Base-by-base conservation (phyloP, 2,888 invertebrate genomes). In the Syrphus vitripennis region DNA sequence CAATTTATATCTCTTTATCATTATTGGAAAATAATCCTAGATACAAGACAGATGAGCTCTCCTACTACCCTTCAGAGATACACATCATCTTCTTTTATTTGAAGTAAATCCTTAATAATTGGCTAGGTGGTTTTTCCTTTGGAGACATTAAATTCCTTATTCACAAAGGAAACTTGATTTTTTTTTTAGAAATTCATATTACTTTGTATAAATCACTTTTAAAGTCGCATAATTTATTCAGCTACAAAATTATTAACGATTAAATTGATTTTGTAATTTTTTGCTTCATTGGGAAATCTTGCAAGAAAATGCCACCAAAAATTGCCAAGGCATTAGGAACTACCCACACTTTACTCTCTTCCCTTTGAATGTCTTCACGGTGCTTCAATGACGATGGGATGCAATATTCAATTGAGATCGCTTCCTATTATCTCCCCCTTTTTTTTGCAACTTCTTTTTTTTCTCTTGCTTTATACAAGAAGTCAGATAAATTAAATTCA, bases 401-500 rank as follows among this genome's bases (percentile, higher is more conserved):
- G 84, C 84, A 86, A 72, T 81, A 86, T 86, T 86, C 81, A 86
- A 81, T 86, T 86, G 72, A 72, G 77, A 86, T 82, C 86, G 74
- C 70, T 86, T 82, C 42, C 82, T 59, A 74, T 86, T 86, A 86
- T 86, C 69, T 81, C 69, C 48, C n/a, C 53, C 37, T 59, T 63
- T 77, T 84, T 63, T 69, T 72, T 81, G 50, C 63, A 34, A 61
- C 40, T 69, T 55, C 42, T 50, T 69, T 67, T 21, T 31, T 14
- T 31, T 45, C 45, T 4, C 29, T 45, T 50, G 24, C 24, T 12
- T 26, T n/a, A n/a, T 55, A 55, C 67, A 72, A 78, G 72, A 37
- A 83, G 69, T 69, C 71, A 82, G 86, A 86, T 86, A 86, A 86
- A 86, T 86, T 86, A 86, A 86, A 86, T 86, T 86, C 81, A 86